Evolutionary conservation across 2,888 invertebrate genomes (phyloP), one percentile per base, ranked within the genome.

Genomic region (Cheilosia grossa): DNA sequence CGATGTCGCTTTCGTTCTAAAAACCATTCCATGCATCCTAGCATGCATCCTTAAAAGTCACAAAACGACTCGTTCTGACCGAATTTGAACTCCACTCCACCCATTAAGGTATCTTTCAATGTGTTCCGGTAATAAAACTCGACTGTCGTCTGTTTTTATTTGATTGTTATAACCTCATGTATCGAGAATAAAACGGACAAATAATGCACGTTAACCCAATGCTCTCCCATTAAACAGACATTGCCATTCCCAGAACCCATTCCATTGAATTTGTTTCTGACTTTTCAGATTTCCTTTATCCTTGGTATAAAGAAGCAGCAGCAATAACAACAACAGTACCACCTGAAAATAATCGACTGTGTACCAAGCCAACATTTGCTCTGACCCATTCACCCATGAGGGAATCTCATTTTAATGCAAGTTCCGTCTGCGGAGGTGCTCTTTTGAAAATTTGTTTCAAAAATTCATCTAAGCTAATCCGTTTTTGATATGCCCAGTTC

Each of bases 81-180:
- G 40, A n/a, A 24, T 59, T 21, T 24, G 21, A 54, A 56, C 56
- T 54, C 37, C 30, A 7, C 30, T 9, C 30, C 30, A 30, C 40
- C 44, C 69, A 19, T 49, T 59, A 44, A 13, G 17, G 42, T 69
- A 33, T 7, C 47, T 54, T 59, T n/a, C 44, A 27, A 10, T 33
- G 49, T 49, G 10, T 53, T 30, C n/a, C 47, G 42, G 30, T 63
- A 42, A 61, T 85, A 77, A 85, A 85, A 81, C 51, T 56, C 77
- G 33, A 80, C 56, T 75, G 66, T 72, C 74, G 42, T 66, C 44
- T n/a, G 44, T 42, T 81, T 81, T 85, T 61, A 85, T 85, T 85
- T 81, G 85, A 85, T 77, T 77, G 85, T 81, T 85, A 85, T 85
- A 63, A 61, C 80, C 75, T 63, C 80, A 75, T 81, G 54, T 63